Percentiles rank a stretch among this genome's conserved stretches.
phyloP scores from a whole-genome alignment of 2,888 invertebrate species.

The Eupelmus urozonus region DNA sequence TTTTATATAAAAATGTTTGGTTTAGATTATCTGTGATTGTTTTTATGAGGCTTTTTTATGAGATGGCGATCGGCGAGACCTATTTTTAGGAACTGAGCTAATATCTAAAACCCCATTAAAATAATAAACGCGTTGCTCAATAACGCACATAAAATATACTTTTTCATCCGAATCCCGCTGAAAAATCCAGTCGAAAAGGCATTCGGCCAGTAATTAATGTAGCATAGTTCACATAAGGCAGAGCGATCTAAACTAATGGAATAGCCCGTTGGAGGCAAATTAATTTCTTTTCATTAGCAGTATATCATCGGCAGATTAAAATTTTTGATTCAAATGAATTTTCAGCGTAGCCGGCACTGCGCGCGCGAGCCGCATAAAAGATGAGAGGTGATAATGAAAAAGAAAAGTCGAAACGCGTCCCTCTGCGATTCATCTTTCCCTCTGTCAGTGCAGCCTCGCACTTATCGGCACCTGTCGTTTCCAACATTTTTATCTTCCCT shows the following conservation, averaged over 20 bases:
- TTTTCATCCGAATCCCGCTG: neutral
- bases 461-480: conserved; percentile 45
- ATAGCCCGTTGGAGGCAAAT: neutral
- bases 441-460: conserved; percentile 12
- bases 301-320: conserved; percentile 23
- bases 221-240: neutral
- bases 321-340: conserved; percentile 27
- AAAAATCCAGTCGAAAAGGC: too few relatives aligned
- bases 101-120: too few relatives aligned
- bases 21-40: too few relatives aligned
- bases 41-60: too few relatives aligned
- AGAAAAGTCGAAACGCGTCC: conserved; percentile 22
- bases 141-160: too few relatives aligned
- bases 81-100: too few relatives aligned
- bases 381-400: conserved; percentile 27
- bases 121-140: too few relatives aligned
- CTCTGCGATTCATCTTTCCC: conserved; percentile 26
- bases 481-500: conserved; percentile 35
- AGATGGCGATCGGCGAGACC: too few relatives aligned
- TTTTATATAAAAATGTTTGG: too few relatives aligned
- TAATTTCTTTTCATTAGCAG: conserved; percentile 29
- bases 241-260: conserved; percentile 8
- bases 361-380: neutral
- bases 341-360: neutral
- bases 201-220: neutral